Conservation (phyloP, 1,140 invertebrate genomes). For the Caenorhabditis latens region DNA sequence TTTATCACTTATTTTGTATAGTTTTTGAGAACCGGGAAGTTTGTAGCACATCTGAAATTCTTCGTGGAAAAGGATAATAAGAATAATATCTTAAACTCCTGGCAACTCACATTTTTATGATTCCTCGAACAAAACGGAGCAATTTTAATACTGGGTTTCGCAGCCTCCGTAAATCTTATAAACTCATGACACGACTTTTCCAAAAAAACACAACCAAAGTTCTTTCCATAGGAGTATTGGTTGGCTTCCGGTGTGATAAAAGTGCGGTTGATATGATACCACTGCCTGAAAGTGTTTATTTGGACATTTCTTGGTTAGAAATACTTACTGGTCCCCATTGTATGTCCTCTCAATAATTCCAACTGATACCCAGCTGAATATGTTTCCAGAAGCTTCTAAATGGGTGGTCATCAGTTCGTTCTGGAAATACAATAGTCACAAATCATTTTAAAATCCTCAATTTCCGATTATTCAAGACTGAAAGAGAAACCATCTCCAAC, state of each 20-base stretch:
- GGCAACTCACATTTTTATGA: neutral
- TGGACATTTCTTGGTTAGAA: neutral
- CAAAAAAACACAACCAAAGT: neutral
- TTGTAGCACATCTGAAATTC: conserved; percentile 35
- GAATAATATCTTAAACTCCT: no score
- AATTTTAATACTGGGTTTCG: neutral
- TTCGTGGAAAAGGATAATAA: neutral
- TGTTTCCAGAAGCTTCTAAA: conserved; percentile 25
- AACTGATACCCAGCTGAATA: conserved; percentile 31
- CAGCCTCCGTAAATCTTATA: neutral
- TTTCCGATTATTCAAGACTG: neutral
- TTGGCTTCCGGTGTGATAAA: neutral
- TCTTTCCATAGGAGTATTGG: neutral
- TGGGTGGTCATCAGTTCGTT: conserved; percentile 32
- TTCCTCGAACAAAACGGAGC: neutral
- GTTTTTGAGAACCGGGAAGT: neutral
- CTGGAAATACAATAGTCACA: neutral
- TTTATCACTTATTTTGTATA: neutral
- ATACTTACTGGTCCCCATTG: neutral
- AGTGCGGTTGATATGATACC: conserved; percentile 25
- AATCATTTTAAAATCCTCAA: neutral
- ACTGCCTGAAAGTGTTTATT: neutral
- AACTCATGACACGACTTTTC: conserved; percentile 1
- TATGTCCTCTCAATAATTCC: conserved; percentile 34
- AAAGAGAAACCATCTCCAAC: no score